These are phyloP conservation scores for Agrilus cyanescens DNA, from an alignment of 2,888 invertebrate species.

Conservation along the genomic window DNA sequence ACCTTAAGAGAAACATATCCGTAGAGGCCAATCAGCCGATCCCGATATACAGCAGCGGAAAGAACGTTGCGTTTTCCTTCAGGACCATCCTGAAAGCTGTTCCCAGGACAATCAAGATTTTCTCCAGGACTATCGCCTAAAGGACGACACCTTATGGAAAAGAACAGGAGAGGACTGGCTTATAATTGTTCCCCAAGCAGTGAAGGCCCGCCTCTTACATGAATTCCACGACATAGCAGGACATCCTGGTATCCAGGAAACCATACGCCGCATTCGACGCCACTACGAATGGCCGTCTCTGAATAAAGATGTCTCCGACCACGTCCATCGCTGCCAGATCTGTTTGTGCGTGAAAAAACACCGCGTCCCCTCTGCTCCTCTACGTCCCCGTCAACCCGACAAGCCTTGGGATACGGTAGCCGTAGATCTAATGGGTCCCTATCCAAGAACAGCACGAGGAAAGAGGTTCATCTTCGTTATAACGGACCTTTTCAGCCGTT, in stretches of 20 bases:
- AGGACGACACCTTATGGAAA: background rate
- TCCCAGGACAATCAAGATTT: too few relatives aligned
- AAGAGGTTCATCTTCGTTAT: conserved; percentile 14
- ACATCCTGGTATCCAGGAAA: conserved; percentile 18
- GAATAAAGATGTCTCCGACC: conserved; percentile 12
- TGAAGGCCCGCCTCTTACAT: background rate
- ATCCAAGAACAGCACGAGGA: conserved; percentile 5
- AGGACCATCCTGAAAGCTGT: too few relatives aligned
- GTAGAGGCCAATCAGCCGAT: too few relatives aligned
- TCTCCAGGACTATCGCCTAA: conserved; percentile 1
- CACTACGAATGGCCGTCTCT: conserved; percentile 10
- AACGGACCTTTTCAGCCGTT: conserved; percentile 16
- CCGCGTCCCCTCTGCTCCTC: conserved; percentile 3
- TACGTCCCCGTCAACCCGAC: conserved; percentile 6
- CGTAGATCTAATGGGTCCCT: conserved; percentile 11
- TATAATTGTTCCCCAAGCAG: background rate
- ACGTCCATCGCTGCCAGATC: conserved; percentile 11
- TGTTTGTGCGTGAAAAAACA: conserved; percentile 7
- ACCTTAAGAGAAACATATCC: too few relatives aligned
- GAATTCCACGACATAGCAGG: conserved; percentile 11
- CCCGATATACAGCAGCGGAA: too few relatives aligned
- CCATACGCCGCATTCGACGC: conserved; percentile 5
- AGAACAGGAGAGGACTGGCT: background rate
- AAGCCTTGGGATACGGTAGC: conserved; percentile 8
- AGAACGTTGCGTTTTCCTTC: too few relatives aligned